phyloP scores from a whole-genome alignment of 2,113 vertebrate species.

The Thermophis baileyi region DNA sequence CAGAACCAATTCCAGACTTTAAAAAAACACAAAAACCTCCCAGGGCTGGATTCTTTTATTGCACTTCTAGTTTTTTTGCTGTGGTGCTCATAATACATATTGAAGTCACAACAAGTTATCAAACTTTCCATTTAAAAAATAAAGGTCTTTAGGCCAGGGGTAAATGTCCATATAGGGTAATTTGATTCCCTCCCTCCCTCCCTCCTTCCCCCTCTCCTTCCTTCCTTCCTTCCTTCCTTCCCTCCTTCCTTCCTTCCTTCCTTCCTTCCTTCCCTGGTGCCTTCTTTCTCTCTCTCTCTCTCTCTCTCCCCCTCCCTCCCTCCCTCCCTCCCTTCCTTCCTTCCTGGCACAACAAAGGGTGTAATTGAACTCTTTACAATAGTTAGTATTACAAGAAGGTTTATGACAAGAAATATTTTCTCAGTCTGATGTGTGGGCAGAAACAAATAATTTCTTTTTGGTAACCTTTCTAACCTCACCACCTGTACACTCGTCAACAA shows the following conservation, averaged over 20 bases:
- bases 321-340: not conserved
- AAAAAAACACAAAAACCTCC: not conserved
- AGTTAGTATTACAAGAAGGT: not conserved
- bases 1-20: slow-evolving; percentile 18
- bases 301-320: too few relatives aligned
- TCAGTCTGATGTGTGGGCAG: slow-evolving; percentile 19
- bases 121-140: slow-evolving; percentile 16
- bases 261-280: too few relatives aligned
- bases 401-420: slow-evolving; percentile 25
- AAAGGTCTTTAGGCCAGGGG: not conserved
- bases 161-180: slow-evolving; percentile 32
- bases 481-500: slow-evolving; percentile 24
- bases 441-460: slow-evolving; percentile 34
- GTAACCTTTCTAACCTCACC: not conserved
- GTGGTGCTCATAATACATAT: slow-evolving; percentile 15
- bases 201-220: too few relatives aligned
- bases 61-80: not conserved
- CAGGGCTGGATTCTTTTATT: not conserved
- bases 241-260: not conserved
- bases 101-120: slow-evolving; percentile 2
- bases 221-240: not conserved
- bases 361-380: slow-evolving; percentile 2
- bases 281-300: too few relatives aligned
- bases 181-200: not conserved
- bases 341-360: not conserved